Percentiles rank a stretch among this genome's conserved stretches.
phyloP scores from a whole-genome alignment of 1,140 invertebrate species.

The Mercenaria mercenaria region DNA sequence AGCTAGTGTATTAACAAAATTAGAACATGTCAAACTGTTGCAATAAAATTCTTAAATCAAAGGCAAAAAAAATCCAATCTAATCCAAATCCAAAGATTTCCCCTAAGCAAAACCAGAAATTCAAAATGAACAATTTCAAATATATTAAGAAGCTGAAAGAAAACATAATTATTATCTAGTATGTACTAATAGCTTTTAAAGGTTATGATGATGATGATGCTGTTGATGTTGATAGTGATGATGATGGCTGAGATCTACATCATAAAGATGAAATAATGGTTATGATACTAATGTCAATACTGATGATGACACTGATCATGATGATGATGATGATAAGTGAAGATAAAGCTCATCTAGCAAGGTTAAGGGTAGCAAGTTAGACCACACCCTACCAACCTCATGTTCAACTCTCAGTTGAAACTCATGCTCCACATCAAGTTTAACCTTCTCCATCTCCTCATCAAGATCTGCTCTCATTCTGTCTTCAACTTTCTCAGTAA shows the following conservation, averaged over 20 bases:
- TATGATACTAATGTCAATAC: not conserved
- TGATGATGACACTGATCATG: conserved; percentile 10
- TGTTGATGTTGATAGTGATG: not conserved
- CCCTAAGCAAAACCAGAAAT: too few species aligned
- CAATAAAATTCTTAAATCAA: too few species aligned
- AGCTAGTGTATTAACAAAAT: too few species aligned
- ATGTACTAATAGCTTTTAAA: too few species aligned
- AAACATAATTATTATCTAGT: too few species aligned
- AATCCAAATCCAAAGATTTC: too few species aligned
- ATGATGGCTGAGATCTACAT: not conserved
- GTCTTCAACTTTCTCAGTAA: conserved; percentile 9
- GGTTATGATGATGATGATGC: not conserved
- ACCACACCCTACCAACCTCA: conserved; percentile 52
- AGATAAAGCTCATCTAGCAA: not conserved
- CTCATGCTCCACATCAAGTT: conserved; percentile 25
- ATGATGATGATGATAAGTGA: conserved; percentile 11
- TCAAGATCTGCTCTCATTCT: conserved; percentile 38
- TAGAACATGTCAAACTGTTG: too few species aligned
- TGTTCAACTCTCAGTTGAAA: conserved; percentile 55
- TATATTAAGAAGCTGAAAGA: too few species aligned
- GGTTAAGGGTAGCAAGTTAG: conserved; percentile 28
- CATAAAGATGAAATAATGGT: not conserved
- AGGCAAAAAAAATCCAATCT: too few species aligned
- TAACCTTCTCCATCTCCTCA: conserved; percentile 53
- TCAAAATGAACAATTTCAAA: too few species aligned